Evolutionary conservation across 2,113 vertebrate species (phyloP).

Genomic region (Cyanoderma ruficeps): DNA sequence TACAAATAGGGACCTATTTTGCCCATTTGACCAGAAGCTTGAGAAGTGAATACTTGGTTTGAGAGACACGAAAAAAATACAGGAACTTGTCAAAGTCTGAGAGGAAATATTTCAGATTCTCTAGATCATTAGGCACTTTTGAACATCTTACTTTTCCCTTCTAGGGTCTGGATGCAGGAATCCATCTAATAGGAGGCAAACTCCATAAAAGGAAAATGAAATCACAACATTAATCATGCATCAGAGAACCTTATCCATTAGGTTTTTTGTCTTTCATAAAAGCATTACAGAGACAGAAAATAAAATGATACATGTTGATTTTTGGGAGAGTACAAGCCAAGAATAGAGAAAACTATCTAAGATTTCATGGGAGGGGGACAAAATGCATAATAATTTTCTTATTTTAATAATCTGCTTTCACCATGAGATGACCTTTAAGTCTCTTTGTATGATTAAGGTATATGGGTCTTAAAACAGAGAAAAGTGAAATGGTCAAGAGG

Average conservation of each 20-base stretch:
- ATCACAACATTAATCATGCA: neutral
- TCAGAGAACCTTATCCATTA: neutral
- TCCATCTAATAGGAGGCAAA: neutral
- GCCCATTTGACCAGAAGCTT: neutral
- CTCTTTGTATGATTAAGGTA: neutral
- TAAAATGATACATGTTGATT: neutral
- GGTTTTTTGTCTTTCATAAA: neutral
- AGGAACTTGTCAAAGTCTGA: neutral
- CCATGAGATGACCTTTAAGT: neutral
- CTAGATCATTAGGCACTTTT: neutral
- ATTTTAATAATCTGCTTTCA: neutral
- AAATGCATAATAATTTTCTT: neutral
- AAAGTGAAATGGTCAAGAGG: neutral
- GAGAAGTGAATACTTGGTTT: neutral
- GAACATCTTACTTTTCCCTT: neutral
- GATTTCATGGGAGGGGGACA: neutral
- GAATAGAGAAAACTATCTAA: neutral
- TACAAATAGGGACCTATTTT: neutral
- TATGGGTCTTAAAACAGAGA: neutral
- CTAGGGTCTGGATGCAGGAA: neutral
- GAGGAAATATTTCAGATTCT: neutral
- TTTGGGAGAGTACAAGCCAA: neutral
- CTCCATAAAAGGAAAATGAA: neutral
- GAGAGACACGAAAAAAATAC: neutral
- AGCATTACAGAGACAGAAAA: conserved; percentile 7